Evolutionary conservation across 2,797 vertebrate species (phyloP), one percentile per base, ranked within the genome.

Genomic region (Semotilus atromaculatus): DNA sequence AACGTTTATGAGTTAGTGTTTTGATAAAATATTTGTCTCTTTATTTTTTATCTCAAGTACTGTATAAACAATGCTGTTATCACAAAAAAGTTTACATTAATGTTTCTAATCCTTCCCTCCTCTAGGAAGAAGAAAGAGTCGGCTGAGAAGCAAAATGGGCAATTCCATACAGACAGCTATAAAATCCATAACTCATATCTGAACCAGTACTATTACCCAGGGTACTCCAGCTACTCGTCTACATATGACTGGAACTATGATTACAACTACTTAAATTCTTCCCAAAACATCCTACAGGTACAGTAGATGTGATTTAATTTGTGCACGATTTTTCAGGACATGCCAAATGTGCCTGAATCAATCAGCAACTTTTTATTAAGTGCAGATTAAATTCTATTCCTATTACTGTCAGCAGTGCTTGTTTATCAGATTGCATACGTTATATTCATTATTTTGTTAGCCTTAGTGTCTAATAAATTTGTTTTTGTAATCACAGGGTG

Each of bases 201-300:
- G 11, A 64, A 78, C 86, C 93, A 93, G 88, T 94, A 93, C 80
- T 88, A 31, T 86, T 93, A 93, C 67, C 29, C 75, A 53, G 67
- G 72, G 19, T 60, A 48, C 21, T 1, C 14, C 5, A 9, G 29
- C 38, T 4, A 21, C 36, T 68, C 38, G 14, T 38, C 21, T 71
- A 85, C 93, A 80, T 96, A 97, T 88, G 93, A 94, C 67, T 43
- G 38, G 18, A 97, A 97, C 70, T 93, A 96, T 58, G 96, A 93
- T 77, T 97, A 96, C 89, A 97, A 97, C 19, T 91, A 38, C 64
- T 18, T 60, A 9, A 34, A 58, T 29, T 18, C 26, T n/a, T 43
- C 31, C 18, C 67, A 83, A 31, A 34, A 75, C 58, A n/a, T 73
- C 10, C 4, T 51, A 74, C 81, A 83, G 85, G 85, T 58, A 53